Percentiles rank a stretch among this genome's conserved stretches.
Evolutionary conservation across 2,888 invertebrate species (phyloP).

Genomic region (Drosophila putrida): DNA sequence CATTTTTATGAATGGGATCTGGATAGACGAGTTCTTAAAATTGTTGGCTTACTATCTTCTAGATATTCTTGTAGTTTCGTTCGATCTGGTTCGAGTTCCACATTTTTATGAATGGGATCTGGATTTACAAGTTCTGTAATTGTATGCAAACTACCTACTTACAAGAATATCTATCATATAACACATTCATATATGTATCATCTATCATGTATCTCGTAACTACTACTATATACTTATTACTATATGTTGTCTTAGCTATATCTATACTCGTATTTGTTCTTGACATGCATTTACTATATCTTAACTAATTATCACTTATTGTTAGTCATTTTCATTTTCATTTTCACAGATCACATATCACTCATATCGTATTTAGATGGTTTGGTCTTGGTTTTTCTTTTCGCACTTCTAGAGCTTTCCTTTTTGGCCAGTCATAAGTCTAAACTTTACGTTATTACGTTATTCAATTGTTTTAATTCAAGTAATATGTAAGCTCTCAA

Average conservation of each 20-base stretch:
- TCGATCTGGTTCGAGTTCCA: slow-evolving; percentile 47
- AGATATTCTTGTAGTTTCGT: slow-evolving; percentile 25
- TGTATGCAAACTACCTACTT: slow-evolving; percentile 8
- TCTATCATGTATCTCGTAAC: slow-evolving; percentile 12
- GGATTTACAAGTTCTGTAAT: slow-evolving; percentile 14
- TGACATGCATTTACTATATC: slow-evolving; percentile 48
- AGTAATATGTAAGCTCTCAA: not conserved
- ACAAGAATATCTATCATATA: slow-evolving; percentile 2
- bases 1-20: slow-evolving; percentile 50
- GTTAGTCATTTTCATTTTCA: slow-evolving; percentile 38
- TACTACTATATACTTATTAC: slow-evolving; percentile 12
- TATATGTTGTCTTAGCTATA: slow-evolving; percentile 21
- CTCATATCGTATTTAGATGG: slow-evolving; percentile 27
- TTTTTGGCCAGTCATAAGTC: slow-evolving; percentile 53
- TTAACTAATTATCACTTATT: slow-evolving; percentile 55
- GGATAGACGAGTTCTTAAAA: slow-evolving; percentile 12
- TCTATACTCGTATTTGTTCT: slow-evolving; percentile 24
- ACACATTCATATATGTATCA: slow-evolving; percentile 7
- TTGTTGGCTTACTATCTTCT: slow-evolving; percentile 7
- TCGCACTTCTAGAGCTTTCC: slow-evolving; percentile 49
- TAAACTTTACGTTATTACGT: slow-evolving; percentile 48
- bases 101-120: slow-evolving; percentile 51
- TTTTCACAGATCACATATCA: no score
- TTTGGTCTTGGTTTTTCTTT: slow-evolving; percentile 13
- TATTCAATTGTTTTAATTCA: slow-evolving; percentile 23